A percentile compares a stretch with the other conserved stretches of the same genome.
Conservation (phyloP, 1,140 invertebrate species). For the Heliconius eleuchia region DNA sequence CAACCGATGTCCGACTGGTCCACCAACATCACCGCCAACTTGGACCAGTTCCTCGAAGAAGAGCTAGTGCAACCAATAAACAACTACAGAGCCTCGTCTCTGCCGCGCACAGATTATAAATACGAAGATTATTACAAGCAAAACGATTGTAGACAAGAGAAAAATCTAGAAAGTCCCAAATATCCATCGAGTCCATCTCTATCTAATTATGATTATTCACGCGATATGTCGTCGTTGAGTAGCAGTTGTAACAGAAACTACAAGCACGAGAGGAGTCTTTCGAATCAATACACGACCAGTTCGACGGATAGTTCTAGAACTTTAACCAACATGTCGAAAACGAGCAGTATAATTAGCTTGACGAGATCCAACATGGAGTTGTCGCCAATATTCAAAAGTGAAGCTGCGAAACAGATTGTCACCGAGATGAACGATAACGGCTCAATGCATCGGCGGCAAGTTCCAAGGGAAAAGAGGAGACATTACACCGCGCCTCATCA, state of each 20-base stretch:
- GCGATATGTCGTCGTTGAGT: constrained; percentile 66
- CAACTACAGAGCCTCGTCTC: constrained; percentile 65
- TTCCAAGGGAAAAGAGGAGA: constrained; percentile 90
- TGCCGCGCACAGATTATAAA: constrained; percentile 69
- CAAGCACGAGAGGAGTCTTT: constrained; percentile 62
- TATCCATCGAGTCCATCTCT: constrained; percentile 74
- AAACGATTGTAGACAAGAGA: constrained; percentile 42
- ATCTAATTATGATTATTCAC: constrained; percentile 72
- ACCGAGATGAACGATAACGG: constrained; percentile 87
- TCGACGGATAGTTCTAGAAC: constrained; percentile 73
- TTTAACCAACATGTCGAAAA: constrained; percentile 73
- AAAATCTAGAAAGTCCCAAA: constrained; percentile 72
- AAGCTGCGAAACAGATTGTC: constrained; percentile 91
- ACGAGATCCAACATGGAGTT: constrained; percentile 72
- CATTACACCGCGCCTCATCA: constrained; percentile 93
- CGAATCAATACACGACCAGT: constrained; percentile 71
- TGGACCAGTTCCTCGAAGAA: constrained; percentile 83
- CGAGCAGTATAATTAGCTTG: constrained; percentile 69
- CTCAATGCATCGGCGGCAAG: constrained; percentile 82
- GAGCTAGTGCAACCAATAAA: constrained; percentile 71
- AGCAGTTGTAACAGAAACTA: constrained; percentile 74
- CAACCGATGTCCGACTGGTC: constrained; percentile 78
- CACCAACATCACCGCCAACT: constrained; percentile 62
- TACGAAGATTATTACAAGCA: constrained; percentile 65
- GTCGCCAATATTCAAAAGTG: constrained; percentile 90